These are phyloP conservation scores for Zootermopsis nevadensis DNA, from an alignment of 2,888 invertebrate species.

Conservation along the genomic window DNA sequence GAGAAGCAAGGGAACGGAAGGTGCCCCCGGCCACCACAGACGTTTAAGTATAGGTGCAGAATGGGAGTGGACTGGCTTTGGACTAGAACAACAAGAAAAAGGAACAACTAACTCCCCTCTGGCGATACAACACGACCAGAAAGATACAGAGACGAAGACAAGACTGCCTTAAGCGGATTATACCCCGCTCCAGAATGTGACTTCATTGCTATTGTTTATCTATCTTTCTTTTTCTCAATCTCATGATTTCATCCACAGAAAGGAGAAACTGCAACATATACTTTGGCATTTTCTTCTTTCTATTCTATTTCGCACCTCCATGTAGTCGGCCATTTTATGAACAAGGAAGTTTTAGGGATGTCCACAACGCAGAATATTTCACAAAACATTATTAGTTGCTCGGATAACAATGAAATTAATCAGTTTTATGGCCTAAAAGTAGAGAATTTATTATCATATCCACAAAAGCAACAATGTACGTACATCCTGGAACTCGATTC, in stretches of 20 bases:
- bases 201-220: conserved; percentile 34
- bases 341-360: too few species aligned
- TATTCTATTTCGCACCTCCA: background rate
- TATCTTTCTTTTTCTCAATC: conserved; percentile 2
- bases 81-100: conserved; percentile 10
- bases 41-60: conserved; percentile 46
- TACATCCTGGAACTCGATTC: too few species aligned
- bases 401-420: too few species aligned
- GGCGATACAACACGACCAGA: conserved; percentile 12
- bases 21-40: conserved; percentile 44
- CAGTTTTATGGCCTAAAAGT: too few species aligned
- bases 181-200: conserved; percentile 5
- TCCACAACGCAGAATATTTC: too few species aligned
- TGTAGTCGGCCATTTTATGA: background rate
- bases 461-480: too few species aligned
- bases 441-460: too few species aligned
- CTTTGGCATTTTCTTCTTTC: background rate
- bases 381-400: too few species aligned
- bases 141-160: conserved; percentile 35
- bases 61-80: conserved; percentile 11
- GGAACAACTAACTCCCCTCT: conserved; percentile 1
- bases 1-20: conserved; percentile 27
- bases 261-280: conserved; percentile 16
- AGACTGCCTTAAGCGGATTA: conserved; percentile 48
- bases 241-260: conserved; percentile 17